A percentile compares a stretch with the other conserved stretches of the same genome.
phyloP scores from a whole-genome alignment of 2,113 vertebrate genomes.

The Phalacrocorax brasilianus region DNA sequence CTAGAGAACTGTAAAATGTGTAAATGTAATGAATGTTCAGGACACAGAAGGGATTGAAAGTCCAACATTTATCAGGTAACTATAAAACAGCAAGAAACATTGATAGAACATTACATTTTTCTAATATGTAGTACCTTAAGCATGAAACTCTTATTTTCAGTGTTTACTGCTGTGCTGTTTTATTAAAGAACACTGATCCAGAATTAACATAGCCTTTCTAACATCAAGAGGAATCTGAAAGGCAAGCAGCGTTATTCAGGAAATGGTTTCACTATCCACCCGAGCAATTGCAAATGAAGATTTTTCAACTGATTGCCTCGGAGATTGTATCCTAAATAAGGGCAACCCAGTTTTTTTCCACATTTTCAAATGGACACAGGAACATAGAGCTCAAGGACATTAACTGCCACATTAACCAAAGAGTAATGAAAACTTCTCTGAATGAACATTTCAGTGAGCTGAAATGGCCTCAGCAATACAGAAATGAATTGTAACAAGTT shows the following conservation, averaged over 20 bases:
- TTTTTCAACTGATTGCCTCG: conserved; percentile 41
- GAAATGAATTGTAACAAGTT: conserved; percentile 76
- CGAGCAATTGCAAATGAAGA: conserved; percentile 43
- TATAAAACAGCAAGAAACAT: conserved; percentile 74
- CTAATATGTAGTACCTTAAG: conserved; percentile 67
- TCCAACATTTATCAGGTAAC: conserved; percentile 74
- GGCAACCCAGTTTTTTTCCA: conserved; percentile 3
- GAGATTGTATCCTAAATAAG: conserved; percentile 38
- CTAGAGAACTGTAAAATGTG: conserved; percentile 75
- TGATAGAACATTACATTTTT: conserved; percentile 64
- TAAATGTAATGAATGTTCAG: conserved; percentile 73
- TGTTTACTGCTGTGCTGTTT: conserved; percentile 71
- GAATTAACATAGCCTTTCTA: conserved; percentile 58
- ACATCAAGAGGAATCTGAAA: neutral
- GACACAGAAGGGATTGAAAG: conserved; percentile 66
- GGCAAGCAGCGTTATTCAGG: conserved; percentile 19
- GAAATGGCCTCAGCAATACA: conserved; percentile 65
- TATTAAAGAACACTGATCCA: conserved; percentile 66
- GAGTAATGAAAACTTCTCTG: conserved; percentile 77
- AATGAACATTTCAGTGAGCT: conserved; percentile 74
- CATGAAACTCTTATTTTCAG: conserved; percentile 60
- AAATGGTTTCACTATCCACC: conserved; percentile 42
- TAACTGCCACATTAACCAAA: conserved; percentile 80
- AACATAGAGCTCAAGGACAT: conserved; percentile 68
- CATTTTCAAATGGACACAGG: conserved; percentile 66